Evolutionary conservation across 2,888 invertebrate species (phyloP), one percentile per base, ranked within the genome.

Genomic region (Criorhina ranunculi): DNA sequence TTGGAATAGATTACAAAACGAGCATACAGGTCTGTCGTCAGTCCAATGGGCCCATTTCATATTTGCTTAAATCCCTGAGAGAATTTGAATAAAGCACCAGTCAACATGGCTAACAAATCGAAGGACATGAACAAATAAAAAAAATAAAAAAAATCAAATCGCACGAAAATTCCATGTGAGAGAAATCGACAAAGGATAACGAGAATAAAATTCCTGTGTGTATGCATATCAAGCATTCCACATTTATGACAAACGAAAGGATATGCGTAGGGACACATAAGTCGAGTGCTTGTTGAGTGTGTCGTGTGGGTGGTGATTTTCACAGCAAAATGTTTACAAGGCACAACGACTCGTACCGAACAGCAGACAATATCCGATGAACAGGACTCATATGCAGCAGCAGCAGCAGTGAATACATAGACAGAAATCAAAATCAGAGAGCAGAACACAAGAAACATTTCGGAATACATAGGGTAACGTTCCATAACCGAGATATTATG

Each of bases 401-500:
- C 46, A 49, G 29, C 37, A 72, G 49, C 24, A 24, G 24, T 4
- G 24, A 24, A 42, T 35, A 31, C 11, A 9, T 8, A 12, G 7
- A 29, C 12, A 42, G 37, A 33, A 57, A 66, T 42, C 62, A 55
- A 33, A 46, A 12, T 17, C 42, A 42, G 53, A 53, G 70, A 51
- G 35, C 69, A 69, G 40, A 67, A 67, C 59, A 67, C 35, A 24
- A 53, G 33, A 40, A 72, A 42, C 40, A 79, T 66, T 64, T 9
- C 35, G 29, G n/a, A 15, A 46, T n/a, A 29, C 19, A 11, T 15
- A 33, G n/a, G 31, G 29, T 8, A 17, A 24, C 40, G 31, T 37
- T 35, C 40, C 66, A 66, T 55, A 78, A 60, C 73, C 78, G 40
- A 78, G 78, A 69, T 78, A 83, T 83, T 83, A 83, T 83, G 78